Evolutionary conservation across 2,797 vertebrate species (phyloP).

Genomic region (Artibeus jamaicensis): DNA sequence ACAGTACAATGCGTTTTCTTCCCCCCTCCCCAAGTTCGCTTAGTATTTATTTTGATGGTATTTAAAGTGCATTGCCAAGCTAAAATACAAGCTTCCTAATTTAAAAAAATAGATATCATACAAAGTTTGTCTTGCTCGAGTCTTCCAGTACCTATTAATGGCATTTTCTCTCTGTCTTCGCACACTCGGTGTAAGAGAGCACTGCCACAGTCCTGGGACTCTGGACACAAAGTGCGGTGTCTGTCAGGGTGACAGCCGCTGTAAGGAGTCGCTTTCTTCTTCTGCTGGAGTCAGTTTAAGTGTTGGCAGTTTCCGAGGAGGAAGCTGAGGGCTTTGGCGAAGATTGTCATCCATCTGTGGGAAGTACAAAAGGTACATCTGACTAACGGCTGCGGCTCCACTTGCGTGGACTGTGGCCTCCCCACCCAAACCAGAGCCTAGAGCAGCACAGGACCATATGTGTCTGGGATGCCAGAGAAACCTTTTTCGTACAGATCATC

Average conservation of each 20-base stretch:
- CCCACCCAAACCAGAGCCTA: background rate
- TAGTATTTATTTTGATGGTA: conserved; percentile 57
- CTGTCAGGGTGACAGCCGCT: conserved; percentile 82
- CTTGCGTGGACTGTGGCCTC: background rate
- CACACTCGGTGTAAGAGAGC: conserved; percentile 46
- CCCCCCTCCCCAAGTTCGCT: background rate
- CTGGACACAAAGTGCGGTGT: background rate
- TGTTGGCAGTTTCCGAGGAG: conserved; percentile 88
- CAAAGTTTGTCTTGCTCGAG: conserved; percentile 43
- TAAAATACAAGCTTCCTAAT: conserved; percentile 63
- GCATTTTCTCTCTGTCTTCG: conserved; percentile 54
- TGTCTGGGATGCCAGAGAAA: background rate
- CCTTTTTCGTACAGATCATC: background rate
- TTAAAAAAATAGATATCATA: conserved; percentile 45
- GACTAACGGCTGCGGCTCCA: conserved; percentile 29
- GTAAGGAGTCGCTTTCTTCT: conserved; percentile 83
- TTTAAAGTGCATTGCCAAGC: conserved; percentile 64
- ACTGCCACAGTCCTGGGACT: conserved; percentile 50
- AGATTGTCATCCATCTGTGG: conserved; percentile 98
- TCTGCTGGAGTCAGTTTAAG: conserved; percentile 86
- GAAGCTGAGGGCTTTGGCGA: conserved; percentile 96
- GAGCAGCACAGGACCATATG: background rate
- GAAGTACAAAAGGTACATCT: conserved; percentile 77
- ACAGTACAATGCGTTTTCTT: conserved; percentile 45
- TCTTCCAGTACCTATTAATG: conserved; percentile 34